phyloP scores from a whole-genome alignment of 2,888 invertebrate species.

The Chaitophorus viminalis region DNA sequence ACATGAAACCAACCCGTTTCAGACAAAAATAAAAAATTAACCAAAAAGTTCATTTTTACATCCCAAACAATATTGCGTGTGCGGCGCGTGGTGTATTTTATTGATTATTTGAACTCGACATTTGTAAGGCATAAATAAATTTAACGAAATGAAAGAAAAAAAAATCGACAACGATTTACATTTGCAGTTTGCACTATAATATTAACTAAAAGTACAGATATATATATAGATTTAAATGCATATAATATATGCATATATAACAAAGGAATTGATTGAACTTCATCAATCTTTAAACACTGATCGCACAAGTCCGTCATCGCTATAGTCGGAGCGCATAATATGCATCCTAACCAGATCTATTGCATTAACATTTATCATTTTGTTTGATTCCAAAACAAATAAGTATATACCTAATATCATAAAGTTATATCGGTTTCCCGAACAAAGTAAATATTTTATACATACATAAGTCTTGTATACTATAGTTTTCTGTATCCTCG shows the following conservation, averaged over 20 bases:
- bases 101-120: neutral
- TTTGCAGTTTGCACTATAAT: neutral
- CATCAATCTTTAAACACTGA: neutral
- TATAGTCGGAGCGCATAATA: no score
- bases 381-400: no score
- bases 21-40: no score
- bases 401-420: no score
- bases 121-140: neutral
- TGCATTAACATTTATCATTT: no score
- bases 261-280: neutral
- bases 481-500: neutral
- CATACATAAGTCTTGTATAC: neutral
- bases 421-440: neutral
- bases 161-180: neutral
- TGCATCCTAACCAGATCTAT: no score
- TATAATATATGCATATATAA: no score
- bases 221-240: no score
- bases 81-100: neutral
- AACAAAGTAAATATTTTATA: neutral
- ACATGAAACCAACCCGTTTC: no score
- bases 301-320: neutral
- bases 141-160: no score
- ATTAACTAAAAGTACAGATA: neutral
- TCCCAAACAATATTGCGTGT: no score
- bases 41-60: no score